Evolutionary conservation across 2,888 invertebrate species (phyloP), one percentile per base, ranked within the genome.

Genomic region (Philereme vetulata): DNA sequence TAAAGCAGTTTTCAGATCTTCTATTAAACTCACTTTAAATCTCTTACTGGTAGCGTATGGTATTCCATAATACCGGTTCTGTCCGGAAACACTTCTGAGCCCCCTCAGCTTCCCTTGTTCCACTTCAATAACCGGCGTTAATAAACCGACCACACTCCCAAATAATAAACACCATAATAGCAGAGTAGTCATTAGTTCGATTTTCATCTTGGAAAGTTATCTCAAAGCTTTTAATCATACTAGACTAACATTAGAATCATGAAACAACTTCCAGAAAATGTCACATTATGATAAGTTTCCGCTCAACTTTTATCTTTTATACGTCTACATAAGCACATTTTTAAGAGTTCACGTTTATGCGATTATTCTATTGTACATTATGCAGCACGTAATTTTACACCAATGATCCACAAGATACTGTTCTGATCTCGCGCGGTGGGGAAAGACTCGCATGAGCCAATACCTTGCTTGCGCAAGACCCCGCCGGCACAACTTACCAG

Each of bases 31-130:
- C 64, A 90, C 91, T 77, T 87, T 82, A 64, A 89, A 90, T 56
- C 90, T 81, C 58, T 78, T 67, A 63, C 84, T 80, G 47, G 72
- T 70, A 0, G 86, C 90, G 52, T 91, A 91, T 4, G 85, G 90
- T 72, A 91, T 86, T n/a, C 90, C 86, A 49, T 84, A 86, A 70
- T 83, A 91, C 56, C 79, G 78, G 71, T 85, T 80, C 67, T 85
- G 85, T 1, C 86, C 86, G 32, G 77, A 79, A 21, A 81, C 58
- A 58, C 81, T 77, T 8, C 84, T 74, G 4, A 85, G 59, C 0
- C 91, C 91, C 21, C 85, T 75, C 63, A 91, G 62, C 51, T 65
- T 74, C 35, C 91, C 91, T 64, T 89, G 84, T n/a, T 67, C 72
- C 4, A 83, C 70, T 62, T 77, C 66, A 44, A 90, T 67, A 7